Evolutionary conservation across 2,888 invertebrate genomes (phyloP).

Genomic region (Charanyca ferruginea): DNA sequence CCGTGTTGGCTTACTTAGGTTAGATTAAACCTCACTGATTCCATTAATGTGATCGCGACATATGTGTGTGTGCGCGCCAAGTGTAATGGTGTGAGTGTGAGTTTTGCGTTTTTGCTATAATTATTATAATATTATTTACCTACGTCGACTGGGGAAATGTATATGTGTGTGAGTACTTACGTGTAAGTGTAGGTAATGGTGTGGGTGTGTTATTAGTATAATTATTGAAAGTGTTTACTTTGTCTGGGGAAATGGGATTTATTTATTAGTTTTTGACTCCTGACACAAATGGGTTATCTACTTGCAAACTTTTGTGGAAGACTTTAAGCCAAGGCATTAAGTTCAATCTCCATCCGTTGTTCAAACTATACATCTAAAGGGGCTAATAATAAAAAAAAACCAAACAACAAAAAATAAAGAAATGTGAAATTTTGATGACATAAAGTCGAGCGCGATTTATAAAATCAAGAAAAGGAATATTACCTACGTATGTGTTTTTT

Average conservation of each 20-base stretch:
- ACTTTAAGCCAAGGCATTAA: background rate
- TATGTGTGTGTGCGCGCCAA: background rate
- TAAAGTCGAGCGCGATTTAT: background rate
- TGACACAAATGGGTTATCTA: too few relatives aligned
- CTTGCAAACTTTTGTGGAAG: too few relatives aligned
- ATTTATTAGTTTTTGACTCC: too few relatives aligned
- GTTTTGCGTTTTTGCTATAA: conserved; percentile 8
- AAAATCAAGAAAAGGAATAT: background rate
- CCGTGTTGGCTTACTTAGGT: conserved; percentile 47
- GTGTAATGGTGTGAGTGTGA: background rate
- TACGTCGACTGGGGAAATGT: background rate
- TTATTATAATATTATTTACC: conserved; percentile 16
- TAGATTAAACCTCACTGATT: conserved; percentile 49
- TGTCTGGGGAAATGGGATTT: background rate
- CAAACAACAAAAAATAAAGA: too few relatives aligned
- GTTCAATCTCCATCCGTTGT: background rate
- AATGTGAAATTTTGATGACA: background rate
- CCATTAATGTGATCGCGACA: conserved; percentile 31
- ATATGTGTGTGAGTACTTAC: background rate
- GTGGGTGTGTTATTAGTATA: background rate
- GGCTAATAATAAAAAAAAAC: too few relatives aligned
- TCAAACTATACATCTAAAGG: background rate
- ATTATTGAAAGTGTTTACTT: background rate
- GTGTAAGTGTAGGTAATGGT: background rate
- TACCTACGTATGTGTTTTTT: background rate